Conservation (phyloP, 2,888 invertebrate genomes). For the Caenorhabditis sinica region DNA sequence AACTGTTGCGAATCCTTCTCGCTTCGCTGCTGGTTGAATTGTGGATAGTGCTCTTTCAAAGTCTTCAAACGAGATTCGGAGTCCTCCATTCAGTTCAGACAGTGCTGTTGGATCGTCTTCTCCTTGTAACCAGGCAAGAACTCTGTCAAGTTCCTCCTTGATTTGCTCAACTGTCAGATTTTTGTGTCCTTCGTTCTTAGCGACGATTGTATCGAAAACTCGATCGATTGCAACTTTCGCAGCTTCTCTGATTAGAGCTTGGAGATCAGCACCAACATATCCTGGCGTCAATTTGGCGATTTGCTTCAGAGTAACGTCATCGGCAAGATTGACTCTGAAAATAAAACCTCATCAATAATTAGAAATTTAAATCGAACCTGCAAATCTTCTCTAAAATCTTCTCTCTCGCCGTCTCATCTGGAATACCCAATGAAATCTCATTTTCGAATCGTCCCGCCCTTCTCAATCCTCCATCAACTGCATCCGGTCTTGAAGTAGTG, state of each 20-base stretch:
- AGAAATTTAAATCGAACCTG: constrained; percentile 54
- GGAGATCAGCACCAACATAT: constrained; percentile 91
- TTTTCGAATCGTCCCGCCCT: constrained; percentile 76
- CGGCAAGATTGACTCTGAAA: constrained; percentile 87
- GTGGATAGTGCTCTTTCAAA: constrained; percentile 76
- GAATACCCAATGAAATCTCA: constrained; percentile 92
- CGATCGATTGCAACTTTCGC: constrained; percentile 92
- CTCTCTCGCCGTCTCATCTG: constrained; percentile 90
- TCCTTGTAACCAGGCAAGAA: constrained; percentile 78
- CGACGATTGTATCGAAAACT: constrained; percentile 77
- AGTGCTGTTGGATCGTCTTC: constrained; percentile 75
- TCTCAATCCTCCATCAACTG: constrained; percentile 93
- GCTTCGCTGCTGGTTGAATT: constrained; percentile 78
- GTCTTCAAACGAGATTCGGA: constrained; percentile 74
- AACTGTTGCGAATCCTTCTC: constrained; percentile 97
- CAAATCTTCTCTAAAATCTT: constrained; percentile 80
- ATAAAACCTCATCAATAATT: background rate
- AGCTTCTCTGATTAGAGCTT: constrained; percentile 89
- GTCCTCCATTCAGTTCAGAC: constrained; percentile 68
- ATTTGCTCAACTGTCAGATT: constrained; percentile 71
- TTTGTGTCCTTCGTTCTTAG: constrained; percentile 64
- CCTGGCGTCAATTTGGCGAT: constrained; percentile 94
- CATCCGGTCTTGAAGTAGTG: constrained; percentile 95
- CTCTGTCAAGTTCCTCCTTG: constrained; percentile 76
- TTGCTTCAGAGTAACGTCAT: constrained; percentile 88